These are phyloP conservation scores for Neoascia interrupta DNA, from an alignment of 2,888 invertebrate genomes.

Conservation along the genomic window DNA sequence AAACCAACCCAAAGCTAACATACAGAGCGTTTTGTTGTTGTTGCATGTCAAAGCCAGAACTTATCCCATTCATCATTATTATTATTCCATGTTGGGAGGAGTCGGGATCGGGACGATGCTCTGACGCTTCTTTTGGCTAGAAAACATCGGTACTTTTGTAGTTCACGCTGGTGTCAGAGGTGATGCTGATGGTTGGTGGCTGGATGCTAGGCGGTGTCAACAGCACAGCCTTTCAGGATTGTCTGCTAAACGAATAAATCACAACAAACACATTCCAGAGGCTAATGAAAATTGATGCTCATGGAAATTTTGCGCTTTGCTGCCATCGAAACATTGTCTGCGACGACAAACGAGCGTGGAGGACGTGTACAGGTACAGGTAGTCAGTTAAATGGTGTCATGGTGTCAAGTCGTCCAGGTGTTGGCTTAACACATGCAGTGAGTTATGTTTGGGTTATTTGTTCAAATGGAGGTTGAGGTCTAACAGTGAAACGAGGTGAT, in stretches of 20 bases:
- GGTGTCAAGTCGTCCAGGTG: constrained; percentile 24
- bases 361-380: too few relatives aligned
- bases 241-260: constrained; percentile 56
- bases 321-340: constrained; percentile 30
- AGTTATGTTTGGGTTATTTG: constrained; percentile 36
- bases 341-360: constrained; percentile 4
- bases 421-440: constrained; percentile 43
- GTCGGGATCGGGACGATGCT: neutral
- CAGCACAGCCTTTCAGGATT: constrained; percentile 12
- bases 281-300: constrained; percentile 63
- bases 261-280: constrained; percentile 29
- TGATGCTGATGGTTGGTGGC: too few relatives aligned
- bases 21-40: constrained; percentile 33
- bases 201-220: too few relatives aligned
- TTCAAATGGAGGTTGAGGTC: too few relatives aligned
- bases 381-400: constrained; percentile 19
- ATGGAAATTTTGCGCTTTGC: constrained; percentile 24
- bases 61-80: constrained; percentile 55
- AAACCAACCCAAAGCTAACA: too few relatives aligned
- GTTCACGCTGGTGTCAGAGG: neutral
- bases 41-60: constrained; percentile 37
- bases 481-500: too few relatives aligned
- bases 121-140: constrained; percentile 10
- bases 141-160: constrained; percentile 6
- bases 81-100: constrained; percentile 14